phyloP scores from a whole-genome alignment of 30 jellyfish, hydroid and myxozoan genomes.

The Turritopsis rubra region DNA sequence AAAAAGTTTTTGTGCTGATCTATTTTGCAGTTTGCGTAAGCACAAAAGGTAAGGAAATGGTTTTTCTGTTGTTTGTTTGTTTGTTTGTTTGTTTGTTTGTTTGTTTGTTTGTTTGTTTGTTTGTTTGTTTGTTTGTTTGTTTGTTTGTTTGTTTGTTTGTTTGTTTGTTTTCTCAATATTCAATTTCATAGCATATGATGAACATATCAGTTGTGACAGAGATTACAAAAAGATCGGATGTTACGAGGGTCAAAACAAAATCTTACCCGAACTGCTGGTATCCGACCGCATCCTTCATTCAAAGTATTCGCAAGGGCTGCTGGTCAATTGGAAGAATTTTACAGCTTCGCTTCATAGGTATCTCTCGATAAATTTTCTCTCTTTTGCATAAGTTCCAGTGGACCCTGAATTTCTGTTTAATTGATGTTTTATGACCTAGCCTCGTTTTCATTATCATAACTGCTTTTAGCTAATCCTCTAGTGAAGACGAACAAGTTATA shows the following conservation, averaged over 20 bases:
- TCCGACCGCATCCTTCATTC: slow-evolving; percentile 2
- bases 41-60: background rate
- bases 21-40: background rate
- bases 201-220: slow-evolving; percentile 1
- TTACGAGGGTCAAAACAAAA: background rate
- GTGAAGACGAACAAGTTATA: too few relatives aligned
- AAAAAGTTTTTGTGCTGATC: background rate
- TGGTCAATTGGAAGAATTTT: background rate
- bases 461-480: too few relatives aligned
- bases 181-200: background rate
- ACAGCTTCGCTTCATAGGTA: slow-evolving; percentile 11
- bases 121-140: too few relatives aligned
- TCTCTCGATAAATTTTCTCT: background rate
- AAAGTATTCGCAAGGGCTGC: background rate
- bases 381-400: too few relatives aligned
- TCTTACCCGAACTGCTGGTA: background rate
- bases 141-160: too few relatives aligned
- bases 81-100: too few relatives aligned
- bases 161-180: too few relatives aligned
- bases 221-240: slow-evolving; percentile 17
- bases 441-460: too few relatives aligned
- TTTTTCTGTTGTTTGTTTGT: too few relatives aligned
- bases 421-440: too few relatives aligned
- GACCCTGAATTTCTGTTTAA: too few relatives aligned
- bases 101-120: too few relatives aligned